Conservation (phyloP, 1,140 invertebrate species). For the Harlomillsia oculata region DNA sequence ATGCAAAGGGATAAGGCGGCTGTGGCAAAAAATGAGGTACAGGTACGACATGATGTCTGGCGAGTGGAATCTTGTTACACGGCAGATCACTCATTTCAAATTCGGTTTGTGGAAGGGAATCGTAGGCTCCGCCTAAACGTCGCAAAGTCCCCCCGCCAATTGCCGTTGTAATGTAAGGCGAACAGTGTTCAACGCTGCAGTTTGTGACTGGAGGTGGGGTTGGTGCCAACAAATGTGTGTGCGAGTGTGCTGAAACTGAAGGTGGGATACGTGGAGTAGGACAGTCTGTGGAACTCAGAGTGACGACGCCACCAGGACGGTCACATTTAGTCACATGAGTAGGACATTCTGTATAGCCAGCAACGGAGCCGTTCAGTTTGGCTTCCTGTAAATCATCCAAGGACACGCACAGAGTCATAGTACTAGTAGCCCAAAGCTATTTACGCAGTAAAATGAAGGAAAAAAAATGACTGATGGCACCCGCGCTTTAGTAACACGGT, state of each 20-base stretch:
- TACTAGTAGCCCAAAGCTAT: too few species aligned
- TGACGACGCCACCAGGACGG: conserved; percentile 22
- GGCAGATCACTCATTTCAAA: conserved; percentile 35
- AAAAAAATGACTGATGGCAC: too few species aligned
- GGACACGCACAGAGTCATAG: conserved; percentile 11
- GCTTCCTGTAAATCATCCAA: conserved; percentile 26
- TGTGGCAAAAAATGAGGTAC: background rate
- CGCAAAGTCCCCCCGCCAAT: background rate
- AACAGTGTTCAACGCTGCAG: background rate
- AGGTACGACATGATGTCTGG: background rate
- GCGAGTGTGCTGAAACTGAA: background rate
- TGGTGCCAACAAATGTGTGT: background rate
- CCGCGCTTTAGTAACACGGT: too few species aligned
- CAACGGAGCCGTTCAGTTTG: conserved; percentile 31
- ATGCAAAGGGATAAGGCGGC: background rate
- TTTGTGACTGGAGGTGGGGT: background rate
- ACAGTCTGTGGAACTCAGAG: conserved; percentile 17
- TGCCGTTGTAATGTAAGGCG: conserved; percentile 1
- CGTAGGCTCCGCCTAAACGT: conserved; percentile 36
- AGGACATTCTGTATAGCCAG: conserved; percentile 29
- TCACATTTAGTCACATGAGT: conserved; percentile 9
- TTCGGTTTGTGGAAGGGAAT: conserved; percentile 38
- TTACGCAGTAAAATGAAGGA: too few species aligned
- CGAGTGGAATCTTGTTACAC: conserved; percentile 11
- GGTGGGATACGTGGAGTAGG: conserved; percentile 1